A percentile compares a stretch with the other conserved stretches of the same genome.
Conservation (phyloP, 1,140 invertebrate species). For the Copidosoma floridanum region DNA sequence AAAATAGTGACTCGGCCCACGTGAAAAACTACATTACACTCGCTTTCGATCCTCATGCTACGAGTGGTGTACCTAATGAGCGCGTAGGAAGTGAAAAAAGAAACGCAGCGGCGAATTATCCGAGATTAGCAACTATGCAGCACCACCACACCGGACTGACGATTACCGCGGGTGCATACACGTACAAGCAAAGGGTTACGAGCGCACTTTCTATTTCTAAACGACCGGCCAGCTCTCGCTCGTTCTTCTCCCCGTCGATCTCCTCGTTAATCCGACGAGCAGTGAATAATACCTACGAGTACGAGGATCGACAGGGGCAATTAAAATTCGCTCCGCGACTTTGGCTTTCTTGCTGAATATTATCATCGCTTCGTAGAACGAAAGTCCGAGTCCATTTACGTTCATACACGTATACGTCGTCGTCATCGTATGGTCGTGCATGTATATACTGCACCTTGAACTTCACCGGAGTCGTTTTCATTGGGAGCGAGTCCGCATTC, state of each 20-base stretch:
- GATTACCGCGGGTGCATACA: not conserved
- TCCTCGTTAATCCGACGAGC: too few species aligned
- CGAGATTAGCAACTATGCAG: too few species aligned
- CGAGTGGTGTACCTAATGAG: too few species aligned
- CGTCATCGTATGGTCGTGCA: not conserved
- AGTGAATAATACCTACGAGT: too few species aligned
- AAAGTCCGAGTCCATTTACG: not conserved
- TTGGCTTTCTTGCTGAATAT: constrained; percentile 14
- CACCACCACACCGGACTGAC: too few species aligned
- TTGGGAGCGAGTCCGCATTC: constrained; percentile 6
- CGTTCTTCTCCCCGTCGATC: too few species aligned
- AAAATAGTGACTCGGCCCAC: too few species aligned
- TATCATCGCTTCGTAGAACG: constrained; percentile 8
- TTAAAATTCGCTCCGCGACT: constrained; percentile 7
- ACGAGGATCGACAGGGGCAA: not conserved
- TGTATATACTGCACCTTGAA: not conserved
- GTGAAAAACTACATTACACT: too few species aligned
- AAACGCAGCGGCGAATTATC: too few species aligned
- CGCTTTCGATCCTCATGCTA: too few species aligned
- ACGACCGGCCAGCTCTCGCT: too few species aligned
- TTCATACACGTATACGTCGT: not conserved
- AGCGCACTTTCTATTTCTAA: constrained; percentile 13
- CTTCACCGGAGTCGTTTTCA: not conserved
- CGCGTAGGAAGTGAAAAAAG: too few species aligned
- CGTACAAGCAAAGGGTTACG: not conserved